phyloP scores from a whole-genome alignment of 2,113 vertebrate genomes.

The Rhinopomastus cyanomelas region DNA sequence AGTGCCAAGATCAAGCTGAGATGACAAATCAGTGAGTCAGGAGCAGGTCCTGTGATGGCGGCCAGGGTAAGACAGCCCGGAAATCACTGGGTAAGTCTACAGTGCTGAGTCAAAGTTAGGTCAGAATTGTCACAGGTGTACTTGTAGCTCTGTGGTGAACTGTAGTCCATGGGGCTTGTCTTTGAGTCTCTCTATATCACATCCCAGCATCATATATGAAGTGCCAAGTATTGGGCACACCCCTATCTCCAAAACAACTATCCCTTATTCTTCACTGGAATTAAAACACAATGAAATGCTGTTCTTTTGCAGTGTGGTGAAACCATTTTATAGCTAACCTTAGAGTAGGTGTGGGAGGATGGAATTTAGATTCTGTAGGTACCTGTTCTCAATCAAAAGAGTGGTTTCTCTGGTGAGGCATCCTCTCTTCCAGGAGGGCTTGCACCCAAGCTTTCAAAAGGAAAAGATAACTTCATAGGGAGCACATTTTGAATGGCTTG shows the following conservation, averaged over 20 bases:
- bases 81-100: neutral
- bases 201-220: neutral
- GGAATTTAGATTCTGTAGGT: neutral
- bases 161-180: neutral
- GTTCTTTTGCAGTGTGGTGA: neutral
- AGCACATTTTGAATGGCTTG: neutral
- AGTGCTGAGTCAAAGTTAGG: neutral
- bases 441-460: neutral
- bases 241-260: neutral
- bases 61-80: no score
- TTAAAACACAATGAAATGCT: neutral
- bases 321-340: neutral
- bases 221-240: neutral
- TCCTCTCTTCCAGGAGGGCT: neutral
- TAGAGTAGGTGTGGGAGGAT: neutral
- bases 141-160: neutral
- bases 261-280: neutral
- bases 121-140: neutral
- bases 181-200: neutral
- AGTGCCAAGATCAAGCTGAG: neutral
- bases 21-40: neutral
- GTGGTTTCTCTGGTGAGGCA: neutral
- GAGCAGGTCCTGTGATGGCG: neutral
- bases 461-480: neutral
- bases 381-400: neutral